Base-by-base conservation (phyloP, 2,113 vertebrate species). In the Heloderma charlesbogerti region DNA sequence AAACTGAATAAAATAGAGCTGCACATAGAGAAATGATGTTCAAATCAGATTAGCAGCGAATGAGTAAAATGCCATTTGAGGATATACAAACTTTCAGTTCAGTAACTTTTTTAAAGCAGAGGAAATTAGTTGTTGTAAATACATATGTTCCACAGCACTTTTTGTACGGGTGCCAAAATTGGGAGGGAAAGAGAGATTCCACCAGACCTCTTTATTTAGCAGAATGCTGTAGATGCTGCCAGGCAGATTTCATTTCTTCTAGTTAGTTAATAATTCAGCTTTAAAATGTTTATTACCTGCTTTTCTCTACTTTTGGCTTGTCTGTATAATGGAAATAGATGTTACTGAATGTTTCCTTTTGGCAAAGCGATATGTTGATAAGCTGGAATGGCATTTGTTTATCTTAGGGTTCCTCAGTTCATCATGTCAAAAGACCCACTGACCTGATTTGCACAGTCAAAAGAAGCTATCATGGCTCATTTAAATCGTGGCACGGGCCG, bases 201-300 rank as follows among this genome's bases (percentile, higher is more conserved):
- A 72, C 54, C 83, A 86, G 54, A 63, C 85, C 86, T 89, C 15
- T 84, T 8, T 84, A 86, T 87, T 88, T 92, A 29, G 0, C 12
- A 81, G 40, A 85, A 37, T 91, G 34, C 89, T 92, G 91, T 75
- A 0, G 69, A 63, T 88, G 27, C n/a, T 89, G 57, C 81, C 82
- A 18, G 86, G 57, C 91, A 88, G 31, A 89, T 92, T 81, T 43
- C 84, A 40, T n/a, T 93, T 94, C 57, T 84, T 94, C 83, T 92
- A 81, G 77, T 71, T 92, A 66, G 71, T 89, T 92, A 71, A 82
- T 93, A 93, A 63, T 93, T 85, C 75, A 67, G 63, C 69, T 54
- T 90, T 63, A 12, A 90, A 89, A 48, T 69, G 60, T 71, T 93
- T 43, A 7, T 84, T 85, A 51, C 63, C 88, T 89, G 43, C 72